These are phyloP conservation scores for Enchytraeus crypticus DNA, from an alignment of 2,888 invertebrate species.

Conservation along the genomic window DNA sequence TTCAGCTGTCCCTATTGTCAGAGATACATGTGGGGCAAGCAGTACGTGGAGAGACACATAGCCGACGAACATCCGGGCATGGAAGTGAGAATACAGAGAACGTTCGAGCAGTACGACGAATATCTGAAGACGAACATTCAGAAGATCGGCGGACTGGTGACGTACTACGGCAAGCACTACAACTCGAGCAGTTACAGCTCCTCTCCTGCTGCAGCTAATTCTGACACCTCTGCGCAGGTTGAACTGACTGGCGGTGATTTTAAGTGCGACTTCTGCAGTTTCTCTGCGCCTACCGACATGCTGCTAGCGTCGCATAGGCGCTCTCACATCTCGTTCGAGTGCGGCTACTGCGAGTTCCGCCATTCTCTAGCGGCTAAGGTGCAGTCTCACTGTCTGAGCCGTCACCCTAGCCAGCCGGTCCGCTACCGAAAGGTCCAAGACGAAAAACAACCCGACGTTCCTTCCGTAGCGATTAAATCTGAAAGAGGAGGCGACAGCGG, in stretches of 20 bases:
- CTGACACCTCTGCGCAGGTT: not conserved
- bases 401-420: constrained; percentile 11
- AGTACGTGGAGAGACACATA: constrained; percentile 16
- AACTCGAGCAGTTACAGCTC: not conserved
- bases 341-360: constrained; percentile 17
- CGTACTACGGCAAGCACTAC: not conserved
- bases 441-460: not conserved
- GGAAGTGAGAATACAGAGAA: constrained; percentile 3
- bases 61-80: not conserved
- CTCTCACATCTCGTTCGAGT: constrained; percentile 2
- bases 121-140: not conserved
- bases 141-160: not conserved
- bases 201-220: not conserved
- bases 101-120: not conserved
- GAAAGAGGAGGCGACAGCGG: not conserved
- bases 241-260: not conserved
- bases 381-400: constrained; percentile 14
- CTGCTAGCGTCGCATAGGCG: not conserved
- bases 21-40: constrained; percentile 9
- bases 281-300: not conserved
- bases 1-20: constrained; percentile 17
- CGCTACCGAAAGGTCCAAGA: not conserved
- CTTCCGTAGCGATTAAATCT: not conserved
- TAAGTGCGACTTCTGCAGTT: not conserved
- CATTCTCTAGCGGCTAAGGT: constrained; percentile 13